Evolutionary conservation across 2,888 invertebrate species (phyloP).

Genomic region (Caenorhabditis uteleia): DNA sequence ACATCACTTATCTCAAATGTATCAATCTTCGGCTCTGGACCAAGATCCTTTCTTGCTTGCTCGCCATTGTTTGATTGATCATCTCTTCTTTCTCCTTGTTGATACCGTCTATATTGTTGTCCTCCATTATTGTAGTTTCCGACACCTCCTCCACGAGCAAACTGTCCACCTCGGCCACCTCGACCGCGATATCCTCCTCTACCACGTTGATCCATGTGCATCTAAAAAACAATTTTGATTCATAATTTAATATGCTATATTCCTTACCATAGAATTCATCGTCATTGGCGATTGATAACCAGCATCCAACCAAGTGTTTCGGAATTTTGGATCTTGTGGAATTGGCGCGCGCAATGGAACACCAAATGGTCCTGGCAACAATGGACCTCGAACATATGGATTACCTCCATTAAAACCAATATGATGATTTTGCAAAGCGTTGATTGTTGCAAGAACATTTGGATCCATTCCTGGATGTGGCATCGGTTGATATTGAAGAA

Average conservation of each 20-base stretch:
- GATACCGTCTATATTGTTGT: too few relatives aligned
- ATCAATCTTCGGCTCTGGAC: not conserved
- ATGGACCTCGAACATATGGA: not conserved
- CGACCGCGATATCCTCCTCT: constrained; percentile 4
- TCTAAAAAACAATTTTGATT: not conserved
- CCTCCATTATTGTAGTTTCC: constrained; percentile 4
- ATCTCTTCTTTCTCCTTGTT: not conserved
- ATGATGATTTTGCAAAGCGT: constrained; percentile 13
- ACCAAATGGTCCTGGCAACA: constrained; percentile 30
- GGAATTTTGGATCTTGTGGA: constrained; percentile 44
- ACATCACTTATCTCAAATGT: not conserved
- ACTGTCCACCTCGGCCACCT: constrained; percentile 11
- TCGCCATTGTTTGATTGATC: not conserved
- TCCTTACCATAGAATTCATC: constrained; percentile 1
- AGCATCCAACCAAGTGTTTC: constrained; percentile 56
- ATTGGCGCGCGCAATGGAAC: constrained; percentile 1
- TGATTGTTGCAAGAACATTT: constrained; percentile 11
- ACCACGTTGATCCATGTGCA: not conserved
- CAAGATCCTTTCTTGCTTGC: not conserved
- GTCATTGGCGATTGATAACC: too few relatives aligned
- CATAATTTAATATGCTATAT: constrained; percentile 1
- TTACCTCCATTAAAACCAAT: constrained; percentile 1
- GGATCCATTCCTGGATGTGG: constrained; percentile 8
- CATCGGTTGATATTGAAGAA: not conserved
- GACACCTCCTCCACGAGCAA: constrained; percentile 11